Evolutionary conservation across 2,113 vertebrate genomes (phyloP).

Genomic region (Mastomys natalensis): DNA sequence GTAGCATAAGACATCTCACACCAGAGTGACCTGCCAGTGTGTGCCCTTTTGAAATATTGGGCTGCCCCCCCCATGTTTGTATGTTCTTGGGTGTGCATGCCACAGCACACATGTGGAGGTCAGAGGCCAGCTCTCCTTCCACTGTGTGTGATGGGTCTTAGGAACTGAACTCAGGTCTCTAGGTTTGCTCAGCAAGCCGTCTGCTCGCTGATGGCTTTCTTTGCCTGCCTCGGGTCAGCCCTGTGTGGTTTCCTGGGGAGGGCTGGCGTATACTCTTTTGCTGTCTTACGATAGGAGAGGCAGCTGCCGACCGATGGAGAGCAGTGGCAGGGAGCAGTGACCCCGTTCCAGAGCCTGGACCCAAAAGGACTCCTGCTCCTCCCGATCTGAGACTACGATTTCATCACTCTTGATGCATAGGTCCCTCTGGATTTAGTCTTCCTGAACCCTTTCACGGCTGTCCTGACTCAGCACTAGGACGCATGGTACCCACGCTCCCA

Average conservation of each 20-base stretch:
- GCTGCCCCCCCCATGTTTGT: not conserved
- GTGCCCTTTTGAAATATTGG: not conserved
- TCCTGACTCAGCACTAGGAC: not conserved
- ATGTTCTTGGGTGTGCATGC: not conserved
- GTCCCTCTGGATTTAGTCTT: not conserved
- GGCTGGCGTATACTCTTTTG: not conserved
- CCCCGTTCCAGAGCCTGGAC: not conserved
- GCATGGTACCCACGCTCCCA: not conserved
- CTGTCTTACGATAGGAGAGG: not conserved
- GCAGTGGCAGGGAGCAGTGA: not conserved
- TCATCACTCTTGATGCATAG: not conserved
- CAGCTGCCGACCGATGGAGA: fast-evolving
- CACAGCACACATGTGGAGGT: not conserved
- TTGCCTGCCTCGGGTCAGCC: not conserved
- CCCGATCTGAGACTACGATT: not conserved
- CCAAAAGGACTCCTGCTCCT: not conserved
- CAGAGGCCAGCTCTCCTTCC: not conserved
- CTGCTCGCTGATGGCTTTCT: too few relatives aligned
- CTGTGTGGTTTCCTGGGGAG: not conserved
- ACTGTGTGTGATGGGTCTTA: not conserved
- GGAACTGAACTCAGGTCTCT: not conserved
- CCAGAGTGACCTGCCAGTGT: not conserved
- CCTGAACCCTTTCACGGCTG: not conserved
- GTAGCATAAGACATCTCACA: too few relatives aligned
- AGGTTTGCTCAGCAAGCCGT: not conserved